Conservation (phyloP, 2,797 vertebrate species). For the Sebastes ruberrimus region DNA sequence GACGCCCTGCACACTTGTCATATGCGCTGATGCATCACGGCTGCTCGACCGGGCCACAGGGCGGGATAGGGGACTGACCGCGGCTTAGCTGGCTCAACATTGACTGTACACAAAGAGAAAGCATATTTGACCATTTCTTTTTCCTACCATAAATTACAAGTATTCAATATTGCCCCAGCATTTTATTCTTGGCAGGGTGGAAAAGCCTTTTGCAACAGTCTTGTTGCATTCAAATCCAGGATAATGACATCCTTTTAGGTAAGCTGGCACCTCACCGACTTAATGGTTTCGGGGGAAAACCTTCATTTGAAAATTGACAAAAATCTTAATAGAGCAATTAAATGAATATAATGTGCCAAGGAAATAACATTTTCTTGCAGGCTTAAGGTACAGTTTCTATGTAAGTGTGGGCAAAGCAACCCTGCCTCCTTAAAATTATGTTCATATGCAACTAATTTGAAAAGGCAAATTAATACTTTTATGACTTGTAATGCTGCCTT, state of each 20-base stretch:
- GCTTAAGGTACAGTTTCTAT: not conserved
- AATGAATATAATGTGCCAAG: not conserved
- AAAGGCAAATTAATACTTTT: not conserved
- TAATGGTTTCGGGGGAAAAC: not conserved
- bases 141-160: not conserved
- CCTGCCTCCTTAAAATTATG: not conserved
- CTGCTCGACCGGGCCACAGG: constrained; percentile 14
- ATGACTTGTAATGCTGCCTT: not conserved
- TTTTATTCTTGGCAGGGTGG: not conserved
- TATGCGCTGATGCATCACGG: constrained; percentile 38
- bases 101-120: constrained; percentile 2
- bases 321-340: not conserved
- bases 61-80: constrained; percentile 12
- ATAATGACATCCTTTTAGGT: not conserved
- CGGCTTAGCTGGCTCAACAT: constrained; percentile 9
- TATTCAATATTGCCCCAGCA: not conserved
- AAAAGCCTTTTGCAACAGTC: not conserved
- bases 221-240: not conserved
- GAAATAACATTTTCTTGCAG: not conserved
- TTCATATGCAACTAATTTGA: not conserved
- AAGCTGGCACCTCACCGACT: not conserved
- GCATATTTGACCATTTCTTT: not conserved
- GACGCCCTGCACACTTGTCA: constrained; percentile 31
- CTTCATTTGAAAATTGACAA: not conserved
- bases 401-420: not conserved